Evolutionary conservation across 2,113 vertebrate species (phyloP).

Genomic region (Motacilla alba): DNA sequence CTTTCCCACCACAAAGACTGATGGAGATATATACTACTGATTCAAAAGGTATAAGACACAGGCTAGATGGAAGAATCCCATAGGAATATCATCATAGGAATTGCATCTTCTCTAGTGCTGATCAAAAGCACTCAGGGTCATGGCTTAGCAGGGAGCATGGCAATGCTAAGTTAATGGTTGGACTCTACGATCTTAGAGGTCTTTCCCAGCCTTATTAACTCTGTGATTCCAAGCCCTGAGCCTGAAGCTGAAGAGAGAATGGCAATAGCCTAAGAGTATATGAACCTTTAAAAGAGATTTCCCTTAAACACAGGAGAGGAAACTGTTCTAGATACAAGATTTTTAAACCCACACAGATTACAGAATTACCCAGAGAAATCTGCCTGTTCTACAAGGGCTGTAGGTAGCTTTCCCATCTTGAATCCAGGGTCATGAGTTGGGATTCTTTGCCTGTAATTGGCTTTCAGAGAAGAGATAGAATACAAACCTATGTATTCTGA

Average conservation of each 20-base stretch:
- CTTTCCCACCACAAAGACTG: neutral
- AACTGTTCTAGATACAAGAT: neutral
- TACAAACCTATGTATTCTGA: neutral
- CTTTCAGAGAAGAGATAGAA: neutral
- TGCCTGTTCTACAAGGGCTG: neutral
- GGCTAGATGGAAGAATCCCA: neutral
- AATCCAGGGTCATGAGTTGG: neutral
- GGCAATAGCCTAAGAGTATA: neutral
- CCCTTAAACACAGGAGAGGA: neutral
- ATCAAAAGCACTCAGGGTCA: neutral
- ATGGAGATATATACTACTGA: neutral
- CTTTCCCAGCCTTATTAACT: neutral
- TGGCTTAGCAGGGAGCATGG: neutral
- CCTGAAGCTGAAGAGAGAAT: neutral
- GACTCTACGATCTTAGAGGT: neutral
- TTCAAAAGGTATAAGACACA: neutral
- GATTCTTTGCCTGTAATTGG: neutral
- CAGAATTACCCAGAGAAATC: neutral
- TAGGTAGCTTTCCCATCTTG: neutral
- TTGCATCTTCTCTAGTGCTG: neutral
- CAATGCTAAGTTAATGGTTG: neutral
- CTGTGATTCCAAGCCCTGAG: neutral
- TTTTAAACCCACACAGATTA: neutral
- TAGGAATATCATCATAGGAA: neutral
- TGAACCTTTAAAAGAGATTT: neutral